Percentiles rank a stretch among this genome's conserved stretches.
These are phyloP conservation scores for Seira ritae DNA, from an alignment of 2,888 invertebrate genomes.

Conservation along the genomic window DNA sequence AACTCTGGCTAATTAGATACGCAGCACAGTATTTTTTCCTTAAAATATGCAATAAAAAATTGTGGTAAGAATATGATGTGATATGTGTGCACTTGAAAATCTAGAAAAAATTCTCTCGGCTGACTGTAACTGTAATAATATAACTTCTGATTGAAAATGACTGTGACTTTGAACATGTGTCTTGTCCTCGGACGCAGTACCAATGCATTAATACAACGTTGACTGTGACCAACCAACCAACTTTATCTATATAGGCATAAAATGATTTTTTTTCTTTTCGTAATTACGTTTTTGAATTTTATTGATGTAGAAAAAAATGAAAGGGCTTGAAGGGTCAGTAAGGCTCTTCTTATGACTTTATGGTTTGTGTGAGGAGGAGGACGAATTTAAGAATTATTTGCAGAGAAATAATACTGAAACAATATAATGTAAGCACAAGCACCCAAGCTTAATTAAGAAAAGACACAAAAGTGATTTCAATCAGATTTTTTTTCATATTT, in stretches of 20 bases:
- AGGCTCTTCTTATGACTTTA: not conserved
- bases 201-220: too few relatives aligned
- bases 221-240: not conserved
- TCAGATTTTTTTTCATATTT: constrained; percentile 5
- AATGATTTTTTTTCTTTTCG: constrained; percentile 1
- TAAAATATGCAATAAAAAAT: constrained; percentile 9
- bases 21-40: not conserved
- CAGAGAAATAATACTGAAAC: too few relatives aligned
- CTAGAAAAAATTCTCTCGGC: not conserved
- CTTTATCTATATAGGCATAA: constrained; percentile 8
- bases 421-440: too few relatives aligned
- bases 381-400: not conserved
- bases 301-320: constrained; percentile 14
- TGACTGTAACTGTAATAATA: too few relatives aligned
- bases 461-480: not conserved
- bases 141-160: constrained; percentile 15
- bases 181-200: constrained; percentile 2
- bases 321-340: constrained; percentile 21
- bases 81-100: constrained; percentile 6
- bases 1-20: constrained; percentile 14
- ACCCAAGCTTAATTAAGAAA: not conserved
- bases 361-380: not conserved
- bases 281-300: constrained; percentile 2
- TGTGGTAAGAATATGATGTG: not conserved
- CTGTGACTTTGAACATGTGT: constrained; percentile 13